Evolutionary conservation across 2,797 vertebrate genomes (phyloP).

Genomic region (Todus mexicanus): DNA sequence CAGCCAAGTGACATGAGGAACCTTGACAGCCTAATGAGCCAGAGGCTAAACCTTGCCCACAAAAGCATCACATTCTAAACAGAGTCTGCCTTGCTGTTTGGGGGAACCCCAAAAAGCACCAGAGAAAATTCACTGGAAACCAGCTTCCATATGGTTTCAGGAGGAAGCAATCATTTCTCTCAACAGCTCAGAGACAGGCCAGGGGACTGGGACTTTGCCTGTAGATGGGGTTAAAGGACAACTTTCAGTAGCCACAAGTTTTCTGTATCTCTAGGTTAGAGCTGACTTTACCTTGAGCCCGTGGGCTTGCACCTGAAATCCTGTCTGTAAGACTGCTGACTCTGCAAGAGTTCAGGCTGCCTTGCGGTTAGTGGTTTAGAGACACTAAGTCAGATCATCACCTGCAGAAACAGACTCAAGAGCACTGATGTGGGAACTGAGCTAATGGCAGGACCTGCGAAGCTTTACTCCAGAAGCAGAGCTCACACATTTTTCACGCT

Average conservation of each 20-base stretch:
- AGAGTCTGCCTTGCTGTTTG: not conserved
- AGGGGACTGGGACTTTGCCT: not conserved
- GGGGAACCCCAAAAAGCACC: not conserved
- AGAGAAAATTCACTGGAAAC: not conserved
- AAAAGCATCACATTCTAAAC: not conserved
- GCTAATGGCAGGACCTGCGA: not conserved
- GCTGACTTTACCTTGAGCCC: not conserved
- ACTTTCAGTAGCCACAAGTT: not conserved
- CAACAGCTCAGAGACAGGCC: not conserved
- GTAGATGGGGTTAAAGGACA: not conserved
- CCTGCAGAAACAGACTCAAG: not conserved
- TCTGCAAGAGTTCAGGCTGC: not conserved
- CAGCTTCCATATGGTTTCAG: slow-evolving; percentile 21
- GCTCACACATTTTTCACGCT: not conserved
- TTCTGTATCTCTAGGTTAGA: not conserved
- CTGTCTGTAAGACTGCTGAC: not conserved
- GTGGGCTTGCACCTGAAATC: not conserved
- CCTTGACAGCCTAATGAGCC: not conserved
- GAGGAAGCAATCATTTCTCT: not conserved
- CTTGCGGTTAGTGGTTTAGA: not conserved
- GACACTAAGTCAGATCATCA: not conserved
- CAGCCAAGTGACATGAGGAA: not conserved
- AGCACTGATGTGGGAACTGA: not conserved
- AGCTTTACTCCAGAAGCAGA: not conserved
- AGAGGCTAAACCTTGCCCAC: slow-evolving; percentile 1